phyloP scores from a whole-genome alignment of 2,888 invertebrate genomes.

The Conistra vaccinii region DNA sequence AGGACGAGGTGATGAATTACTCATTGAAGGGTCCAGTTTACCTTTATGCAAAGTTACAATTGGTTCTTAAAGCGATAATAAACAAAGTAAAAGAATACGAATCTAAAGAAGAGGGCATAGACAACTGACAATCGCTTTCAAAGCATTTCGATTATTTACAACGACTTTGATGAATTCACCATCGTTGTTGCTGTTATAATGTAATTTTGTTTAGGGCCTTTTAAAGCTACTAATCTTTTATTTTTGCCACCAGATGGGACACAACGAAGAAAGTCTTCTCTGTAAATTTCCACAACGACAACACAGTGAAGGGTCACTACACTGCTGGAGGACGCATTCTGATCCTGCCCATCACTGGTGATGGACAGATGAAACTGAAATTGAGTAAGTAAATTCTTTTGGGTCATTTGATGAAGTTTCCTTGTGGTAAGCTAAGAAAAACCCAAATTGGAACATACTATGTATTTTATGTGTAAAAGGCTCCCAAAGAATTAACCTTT shows the following conservation, averaged over 20 bases:
- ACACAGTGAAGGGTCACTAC: slow-evolving; percentile 66
- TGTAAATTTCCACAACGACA: slow-evolving; percentile 50
- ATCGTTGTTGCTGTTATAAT: neutral
- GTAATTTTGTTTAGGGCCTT: neutral
- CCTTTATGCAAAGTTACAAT: neutral
- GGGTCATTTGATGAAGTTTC: neutral
- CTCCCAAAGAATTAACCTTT: neutral
- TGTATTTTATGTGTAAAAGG: too few relatives aligned
- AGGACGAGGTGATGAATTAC: too few relatives aligned
- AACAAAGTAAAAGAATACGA: neutral
- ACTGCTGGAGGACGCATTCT: slow-evolving; percentile 70
- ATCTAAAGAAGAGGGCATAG: neutral
- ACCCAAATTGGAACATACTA: neutral
- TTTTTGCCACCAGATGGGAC: slow-evolving; percentile 50
- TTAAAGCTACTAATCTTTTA: neutral
- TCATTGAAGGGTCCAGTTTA: neutral
- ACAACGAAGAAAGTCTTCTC: slow-evolving; percentile 47
- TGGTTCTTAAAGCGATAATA: neutral
- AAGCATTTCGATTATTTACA: neutral
- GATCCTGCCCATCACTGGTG: slow-evolving; percentile 73
- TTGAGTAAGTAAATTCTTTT: slow-evolving; percentile 53
- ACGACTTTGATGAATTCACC: neutral
- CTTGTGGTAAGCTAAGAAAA: neutral
- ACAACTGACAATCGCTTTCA: neutral
- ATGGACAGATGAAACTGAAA: slow-evolving; percentile 72